phyloP scores from a whole-genome alignment of 2,888 invertebrate genomes.

The Diarsia rubi region DNA sequence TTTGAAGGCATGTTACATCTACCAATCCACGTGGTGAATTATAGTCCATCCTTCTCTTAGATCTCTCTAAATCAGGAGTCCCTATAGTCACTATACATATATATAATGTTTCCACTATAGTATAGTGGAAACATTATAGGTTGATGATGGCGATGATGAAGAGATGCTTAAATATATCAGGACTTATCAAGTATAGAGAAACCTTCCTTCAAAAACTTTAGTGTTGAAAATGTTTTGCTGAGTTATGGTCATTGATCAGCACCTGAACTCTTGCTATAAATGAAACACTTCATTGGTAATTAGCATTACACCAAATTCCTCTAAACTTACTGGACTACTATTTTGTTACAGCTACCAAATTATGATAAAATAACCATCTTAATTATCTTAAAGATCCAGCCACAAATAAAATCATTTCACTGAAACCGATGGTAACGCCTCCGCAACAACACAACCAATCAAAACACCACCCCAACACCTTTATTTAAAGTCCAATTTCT shows the following conservation, averaged over 20 bases:
- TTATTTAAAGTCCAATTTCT: slow-evolving; percentile 57
- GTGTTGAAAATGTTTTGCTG: no score
- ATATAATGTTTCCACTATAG: no score
- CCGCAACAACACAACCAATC: slow-evolving; percentile 25
- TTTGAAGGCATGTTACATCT: no score
- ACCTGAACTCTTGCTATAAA: background rate
- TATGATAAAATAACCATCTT: slow-evolving; percentile 27
- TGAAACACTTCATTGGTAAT: background rate
- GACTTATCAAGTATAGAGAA: background rate
- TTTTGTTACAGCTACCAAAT: background rate
- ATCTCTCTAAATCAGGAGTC: no score
- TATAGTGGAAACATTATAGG: no score
- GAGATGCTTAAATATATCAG: background rate
- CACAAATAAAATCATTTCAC: slow-evolving; percentile 51
- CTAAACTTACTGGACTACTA: background rate
- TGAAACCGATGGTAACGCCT: slow-evolving; percentile 55
- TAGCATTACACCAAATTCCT: background rate
- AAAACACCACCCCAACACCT: slow-evolving; percentile 51
- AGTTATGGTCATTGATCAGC: background rate
- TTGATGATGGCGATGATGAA: no score
- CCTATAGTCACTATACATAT: no score
- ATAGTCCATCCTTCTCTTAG: no score
- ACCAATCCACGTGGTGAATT: no score
- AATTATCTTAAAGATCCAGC: slow-evolving; percentile 26
- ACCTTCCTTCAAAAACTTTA: background rate